phyloP scores from a whole-genome alignment of 2,113 vertebrate genomes.

The Xenotilapia caudafasciata region DNA sequence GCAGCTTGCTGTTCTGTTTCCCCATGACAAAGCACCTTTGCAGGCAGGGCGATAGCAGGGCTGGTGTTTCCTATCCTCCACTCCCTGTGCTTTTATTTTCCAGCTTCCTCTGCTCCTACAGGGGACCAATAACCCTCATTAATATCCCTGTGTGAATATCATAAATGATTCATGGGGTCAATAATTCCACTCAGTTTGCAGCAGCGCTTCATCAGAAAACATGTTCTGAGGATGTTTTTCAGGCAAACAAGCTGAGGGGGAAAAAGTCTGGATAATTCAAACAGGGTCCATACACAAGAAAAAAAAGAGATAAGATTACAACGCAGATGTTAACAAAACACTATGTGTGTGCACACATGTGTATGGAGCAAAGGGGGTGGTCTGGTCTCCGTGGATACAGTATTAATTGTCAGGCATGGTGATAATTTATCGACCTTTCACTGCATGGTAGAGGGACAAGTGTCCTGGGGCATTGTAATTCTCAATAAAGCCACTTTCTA shows the following conservation, averaged over 20 bases:
- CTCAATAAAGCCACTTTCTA: conserved; percentile 31
- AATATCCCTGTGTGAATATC: conserved; percentile 34
- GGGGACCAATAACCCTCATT: conserved; percentile 46
- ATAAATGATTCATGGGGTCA: conserved; percentile 57
- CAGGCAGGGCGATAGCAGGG: neutral
- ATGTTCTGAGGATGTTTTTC: neutral
- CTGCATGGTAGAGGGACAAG: conserved; percentile 11
- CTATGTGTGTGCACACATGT: neutral
- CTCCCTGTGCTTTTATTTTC: neutral
- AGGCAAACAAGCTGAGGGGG: neutral
- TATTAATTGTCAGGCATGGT: conserved; percentile 33
- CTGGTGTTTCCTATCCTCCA: neutral
- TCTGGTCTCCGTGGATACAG: conserved; percentile 44
- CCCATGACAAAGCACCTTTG: conserved; percentile 56
- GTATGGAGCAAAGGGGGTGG: neutral
- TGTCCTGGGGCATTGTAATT: conserved; percentile 44
- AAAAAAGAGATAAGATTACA: neutral
- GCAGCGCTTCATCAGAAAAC: neutral
- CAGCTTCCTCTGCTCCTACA: conserved; percentile 46
- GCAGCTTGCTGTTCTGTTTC: conserved; percentile 78
- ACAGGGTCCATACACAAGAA: neutral
- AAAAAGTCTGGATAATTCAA: neutral
- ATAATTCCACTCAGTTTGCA: conserved; percentile 25
- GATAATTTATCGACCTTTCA: conserved; percentile 46
- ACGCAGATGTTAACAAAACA: neutral